A percentile compares a stretch with the other conserved stretches of the same genome.
Conservation (phyloP, 2,888 invertebrate species). For the Brachyptera risi region DNA sequence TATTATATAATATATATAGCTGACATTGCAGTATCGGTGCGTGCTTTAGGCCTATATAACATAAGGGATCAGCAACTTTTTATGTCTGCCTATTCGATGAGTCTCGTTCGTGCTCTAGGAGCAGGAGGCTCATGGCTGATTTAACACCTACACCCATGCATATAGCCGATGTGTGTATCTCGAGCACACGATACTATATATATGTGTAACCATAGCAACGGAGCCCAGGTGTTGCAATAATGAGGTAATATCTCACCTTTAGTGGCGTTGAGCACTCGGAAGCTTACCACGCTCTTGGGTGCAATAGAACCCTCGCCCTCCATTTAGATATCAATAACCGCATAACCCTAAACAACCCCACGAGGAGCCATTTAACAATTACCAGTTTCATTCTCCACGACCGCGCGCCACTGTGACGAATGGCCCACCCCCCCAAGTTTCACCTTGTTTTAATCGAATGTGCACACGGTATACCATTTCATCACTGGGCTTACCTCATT, state of each 20-base stretch:
- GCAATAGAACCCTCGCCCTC: constrained; percentile 6
- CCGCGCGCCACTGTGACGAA: not conserved
- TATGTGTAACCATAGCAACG: not conserved
- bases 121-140: not conserved
- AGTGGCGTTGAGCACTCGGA: constrained; percentile 1
- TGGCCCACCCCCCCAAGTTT: no score
- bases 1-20: no score
- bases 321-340: constrained; percentile 19
- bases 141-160: not conserved
- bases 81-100: no score
- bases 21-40: no score
- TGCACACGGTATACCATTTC: no score
- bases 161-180: no score
- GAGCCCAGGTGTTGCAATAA: constrained; percentile 16
- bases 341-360: not conserved
- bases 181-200: no score
- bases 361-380: constrained; percentile 10
- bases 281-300: not conserved
- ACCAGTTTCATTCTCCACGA: constrained; percentile 8
- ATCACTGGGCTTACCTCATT: no score
- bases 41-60: no score
- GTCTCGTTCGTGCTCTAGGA: not conserved
- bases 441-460: no score
- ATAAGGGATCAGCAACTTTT: no score
- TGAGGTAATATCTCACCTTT: constrained; percentile 15